Base-by-base conservation (phyloP, 2,113 vertebrate genomes). In the Hipposideros armiger region DNA sequence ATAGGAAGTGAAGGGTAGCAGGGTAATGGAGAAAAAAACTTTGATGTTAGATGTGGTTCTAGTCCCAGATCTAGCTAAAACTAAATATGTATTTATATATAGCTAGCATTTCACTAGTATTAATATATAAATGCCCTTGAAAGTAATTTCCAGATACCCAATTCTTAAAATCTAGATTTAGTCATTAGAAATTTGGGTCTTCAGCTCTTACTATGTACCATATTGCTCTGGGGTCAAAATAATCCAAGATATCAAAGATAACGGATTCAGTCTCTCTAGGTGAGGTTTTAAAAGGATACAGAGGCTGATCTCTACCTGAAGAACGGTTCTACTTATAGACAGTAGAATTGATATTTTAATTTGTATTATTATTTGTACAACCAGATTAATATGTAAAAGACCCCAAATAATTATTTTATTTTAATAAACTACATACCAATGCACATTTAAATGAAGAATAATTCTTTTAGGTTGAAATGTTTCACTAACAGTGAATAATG, bases 401-500 rank as follows among this genome's bases (percentile, higher is more conserved):
- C 9, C 16, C 52, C 9, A 20, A 62, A 19, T 73, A 67, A 93
- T 77, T 73, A 36, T 66, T 80, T 90, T 73, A 32, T 52, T 90
- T 94, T n/a, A 40, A 10, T 76, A 89, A 89, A 67, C 19, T 62
- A 36, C 9, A 88, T 87, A 77, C 3, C 7, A 76, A n/a, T 91
- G 64, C 10, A 77, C 26, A 76, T 69, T 86, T 76, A 87, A 96
- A 73, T 5, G 28, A 92, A 69, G 11, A 89, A 70, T 85, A 87
- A 78, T 84, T 45, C 14, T 16, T 92, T 78, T 88, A 7, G 36
- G 58, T 88, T 66, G 36, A 89, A 97, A 77, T 91, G 36, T 16
- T 96, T 83, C 11, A 78, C 30, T 77, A 66, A 50, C 28, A 58
- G 32, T 84, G 56, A 94, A 80, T 91, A 54, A 42, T n/a, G 91